A percentile compares a stretch with the other conserved stretches of the same genome.
Conservation (phyloP, 2,888 invertebrate species). For the Neoitamus cyanurus region DNA sequence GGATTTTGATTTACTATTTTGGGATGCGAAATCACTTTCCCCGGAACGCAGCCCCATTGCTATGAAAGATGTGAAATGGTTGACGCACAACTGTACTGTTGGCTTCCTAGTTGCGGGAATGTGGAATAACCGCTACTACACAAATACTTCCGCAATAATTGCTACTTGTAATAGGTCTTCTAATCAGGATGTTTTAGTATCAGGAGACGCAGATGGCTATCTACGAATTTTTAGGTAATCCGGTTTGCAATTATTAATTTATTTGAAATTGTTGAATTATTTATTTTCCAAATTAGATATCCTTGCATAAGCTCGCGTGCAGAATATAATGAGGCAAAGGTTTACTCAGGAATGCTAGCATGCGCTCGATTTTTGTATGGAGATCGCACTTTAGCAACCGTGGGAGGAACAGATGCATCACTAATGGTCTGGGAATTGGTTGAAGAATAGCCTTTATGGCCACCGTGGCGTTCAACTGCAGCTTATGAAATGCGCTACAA, state of each 20-base stretch:
- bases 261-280: no score
- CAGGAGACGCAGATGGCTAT: slow-evolving; percentile 91
- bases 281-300: slow-evolving; percentile 70
- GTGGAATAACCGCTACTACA: slow-evolving; percentile 92
- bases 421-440: slow-evolving; percentile 92
- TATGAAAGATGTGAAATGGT: slow-evolving; percentile 93
- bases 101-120: slow-evolving; percentile 89
- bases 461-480: slow-evolving; percentile 53
- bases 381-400: slow-evolving; percentile 85
- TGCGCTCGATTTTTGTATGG: slow-evolving; percentile 86
- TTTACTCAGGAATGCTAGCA: slow-evolving; percentile 85
- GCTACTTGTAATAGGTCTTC: slow-evolving; percentile 85
- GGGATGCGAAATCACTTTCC: slow-evolving; percentile 89
- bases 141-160: slow-evolving; percentile 84
- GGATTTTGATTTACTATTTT: slow-evolving; percentile 89
- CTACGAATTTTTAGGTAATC: slow-evolving; percentile 81
- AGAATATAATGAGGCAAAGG: slow-evolving; percentile 89
- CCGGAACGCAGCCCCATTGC: slow-evolving; percentile 89
- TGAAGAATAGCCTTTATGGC: slow-evolving; percentile 68
- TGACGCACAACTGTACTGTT: slow-evolving; percentile 86
- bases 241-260: neutral
- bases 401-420: slow-evolving; percentile 89
- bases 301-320: slow-evolving; percentile 88
- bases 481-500: slow-evolving; percentile 57
- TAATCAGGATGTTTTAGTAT: slow-evolving; percentile 83